phyloP scores from a whole-genome alignment of 2,113 vertebrate genomes.

The Centropus unirufus region DNA sequence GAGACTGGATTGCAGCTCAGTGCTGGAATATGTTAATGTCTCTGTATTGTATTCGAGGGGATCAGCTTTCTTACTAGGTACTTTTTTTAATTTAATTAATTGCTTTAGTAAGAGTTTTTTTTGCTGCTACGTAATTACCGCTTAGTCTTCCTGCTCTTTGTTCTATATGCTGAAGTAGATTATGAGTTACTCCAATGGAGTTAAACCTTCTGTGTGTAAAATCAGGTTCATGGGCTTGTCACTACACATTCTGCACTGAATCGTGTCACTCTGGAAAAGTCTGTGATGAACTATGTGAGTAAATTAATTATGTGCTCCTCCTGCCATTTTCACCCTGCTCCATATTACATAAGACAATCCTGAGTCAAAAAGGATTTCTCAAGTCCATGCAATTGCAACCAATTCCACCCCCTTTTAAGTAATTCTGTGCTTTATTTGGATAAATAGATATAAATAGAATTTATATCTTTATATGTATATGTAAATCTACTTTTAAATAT shows the following conservation, averaged over 20 bases:
- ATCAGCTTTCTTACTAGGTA: background rate
- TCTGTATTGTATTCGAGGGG: background rate
- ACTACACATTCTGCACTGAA: background rate
- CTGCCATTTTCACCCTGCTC: background rate
- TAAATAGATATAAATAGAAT: background rate
- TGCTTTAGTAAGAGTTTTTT: background rate
- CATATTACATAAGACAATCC: background rate
- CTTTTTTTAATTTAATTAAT: background rate
- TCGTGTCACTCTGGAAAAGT: conserved; percentile 35
- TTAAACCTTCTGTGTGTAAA: background rate
- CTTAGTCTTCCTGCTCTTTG: background rate
- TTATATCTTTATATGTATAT: background rate
- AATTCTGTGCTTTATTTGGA: background rate
- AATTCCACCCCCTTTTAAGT: background rate
- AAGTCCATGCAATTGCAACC: background rate
- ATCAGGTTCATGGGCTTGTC: background rate
- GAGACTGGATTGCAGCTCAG: conserved; percentile 9
- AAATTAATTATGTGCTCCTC: background rate
- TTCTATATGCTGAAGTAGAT: background rate
- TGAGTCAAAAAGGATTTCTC: conserved; percentile 1
- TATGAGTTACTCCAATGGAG: background rate
- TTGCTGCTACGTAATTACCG: background rate
- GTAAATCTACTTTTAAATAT: background rate
- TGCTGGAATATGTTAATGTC: conserved; percentile 9
- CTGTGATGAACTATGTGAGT: background rate